A percentile compares a stretch with the other conserved stretches of the same genome.
These are phyloP conservation scores for Manacus vitellinus DNA, from an alignment of 2,113 vertebrate genomes.

Conservation along the genomic window DNA sequence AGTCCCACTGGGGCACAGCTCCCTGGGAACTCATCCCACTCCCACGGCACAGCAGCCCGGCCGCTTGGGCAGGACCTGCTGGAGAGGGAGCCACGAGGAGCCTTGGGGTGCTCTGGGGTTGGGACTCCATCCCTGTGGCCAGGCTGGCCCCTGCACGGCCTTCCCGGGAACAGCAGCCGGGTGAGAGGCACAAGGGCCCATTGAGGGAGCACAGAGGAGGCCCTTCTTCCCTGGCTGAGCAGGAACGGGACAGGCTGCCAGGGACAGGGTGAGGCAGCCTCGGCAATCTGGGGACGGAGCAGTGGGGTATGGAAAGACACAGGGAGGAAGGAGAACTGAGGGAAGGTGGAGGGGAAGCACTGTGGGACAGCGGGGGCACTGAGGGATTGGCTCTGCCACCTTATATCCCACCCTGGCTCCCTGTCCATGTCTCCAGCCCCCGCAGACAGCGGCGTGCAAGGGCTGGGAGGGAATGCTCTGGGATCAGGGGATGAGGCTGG, in stretches of 20 bases:
- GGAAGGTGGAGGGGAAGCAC: neutral
- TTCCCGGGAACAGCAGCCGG: neutral
- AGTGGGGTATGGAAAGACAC: rapidly evolving
- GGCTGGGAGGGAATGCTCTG: neutral
- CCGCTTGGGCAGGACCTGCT: rapidly evolving
- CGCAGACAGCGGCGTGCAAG: too few species aligned
- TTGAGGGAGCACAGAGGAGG: neutral
- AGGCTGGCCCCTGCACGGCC: neutral
- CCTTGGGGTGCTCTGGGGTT: neutral
- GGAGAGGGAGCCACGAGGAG: rapidly evolving
- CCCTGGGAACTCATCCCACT: rapidly evolving
- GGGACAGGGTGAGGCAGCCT: neutral
- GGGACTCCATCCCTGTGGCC: neutral
- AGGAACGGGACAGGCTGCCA: rapidly evolving
- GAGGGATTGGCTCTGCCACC: neutral
- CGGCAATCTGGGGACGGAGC: neutral
- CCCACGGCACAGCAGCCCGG: neutral
- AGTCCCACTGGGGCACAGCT: neutral
- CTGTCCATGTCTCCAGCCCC: neutral
- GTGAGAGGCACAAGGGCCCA: neutral
- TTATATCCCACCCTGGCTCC: rapidly evolving
- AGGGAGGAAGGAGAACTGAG: neutral
- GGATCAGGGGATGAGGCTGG: neutral
- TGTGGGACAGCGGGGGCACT: rapidly evolving
- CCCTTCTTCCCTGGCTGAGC: neutral